Conservation (phyloP, 2,888 invertebrate species). For the Dryadula phaetusa region DNA sequence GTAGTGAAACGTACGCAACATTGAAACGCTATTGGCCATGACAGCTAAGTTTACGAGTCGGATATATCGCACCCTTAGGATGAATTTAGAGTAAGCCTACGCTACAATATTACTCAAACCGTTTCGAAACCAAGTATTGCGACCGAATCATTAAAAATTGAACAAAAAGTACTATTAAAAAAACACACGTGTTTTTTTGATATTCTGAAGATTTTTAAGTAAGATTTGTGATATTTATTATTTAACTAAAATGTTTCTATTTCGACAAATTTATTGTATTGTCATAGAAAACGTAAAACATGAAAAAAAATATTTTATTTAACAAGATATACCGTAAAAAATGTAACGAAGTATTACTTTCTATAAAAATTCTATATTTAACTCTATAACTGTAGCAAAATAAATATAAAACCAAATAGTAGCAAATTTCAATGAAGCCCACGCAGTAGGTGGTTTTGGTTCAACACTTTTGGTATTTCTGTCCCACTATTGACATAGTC, state of each 20-base stretch:
- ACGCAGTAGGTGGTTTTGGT: conserved; percentile 17
- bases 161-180: no score
- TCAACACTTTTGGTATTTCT: conserved; percentile 67
- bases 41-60: conserved; percentile 64
- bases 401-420: conserved; percentile 19
- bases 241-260: no score
- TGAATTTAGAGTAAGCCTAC: conserved; percentile 9
- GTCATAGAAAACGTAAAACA: no score
- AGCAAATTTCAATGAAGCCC: background rate
- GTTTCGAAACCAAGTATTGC: background rate
- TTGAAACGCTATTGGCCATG: conserved; percentile 80
- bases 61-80: conserved; percentile 27
- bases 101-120: conserved; percentile 5
- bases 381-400: background rate
- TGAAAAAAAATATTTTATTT: no score
- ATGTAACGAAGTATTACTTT: no score
- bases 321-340: no score
- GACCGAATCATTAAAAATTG: no score
- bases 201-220: no score
- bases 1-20: conserved; percentile 78
- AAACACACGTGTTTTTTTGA: no score
- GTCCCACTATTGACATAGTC: conserved; percentile 56
- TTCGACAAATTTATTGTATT: no score
- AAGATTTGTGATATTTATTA: no score
- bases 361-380: no score